Conservation (phyloP, 2,888 invertebrate genomes). For the Drosophila mayaguana region DNA sequence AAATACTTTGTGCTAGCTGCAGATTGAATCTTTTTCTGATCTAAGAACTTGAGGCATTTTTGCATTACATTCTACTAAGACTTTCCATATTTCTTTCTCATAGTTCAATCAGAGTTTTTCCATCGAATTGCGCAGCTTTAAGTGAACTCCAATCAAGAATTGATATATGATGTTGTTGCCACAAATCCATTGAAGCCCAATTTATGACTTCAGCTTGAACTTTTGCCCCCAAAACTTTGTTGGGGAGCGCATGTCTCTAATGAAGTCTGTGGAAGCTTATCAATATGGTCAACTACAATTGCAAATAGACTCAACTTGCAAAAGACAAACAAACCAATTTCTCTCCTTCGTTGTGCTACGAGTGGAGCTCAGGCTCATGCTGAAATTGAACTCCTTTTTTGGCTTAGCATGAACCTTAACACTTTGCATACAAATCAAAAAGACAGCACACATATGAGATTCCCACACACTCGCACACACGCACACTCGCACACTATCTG, state of each 20-base stretch:
- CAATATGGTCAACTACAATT: conserved; percentile 74
- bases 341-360: conserved; percentile 27
- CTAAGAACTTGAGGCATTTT: too few species aligned
- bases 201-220: conserved; percentile 41
- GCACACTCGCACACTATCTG: conserved; percentile 41
- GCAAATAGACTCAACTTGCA: conserved; percentile 57
- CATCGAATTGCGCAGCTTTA: conserved; percentile 1
- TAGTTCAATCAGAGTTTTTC: neutral
- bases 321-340: conserved; percentile 65
- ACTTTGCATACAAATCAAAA: conserved; percentile 79
- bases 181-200: conserved; percentile 46
- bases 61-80: neutral
- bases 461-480: conserved; percentile 17
- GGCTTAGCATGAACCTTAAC: conserved; percentile 64
- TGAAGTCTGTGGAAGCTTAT: conserved; percentile 69
- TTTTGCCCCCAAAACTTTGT: conserved; percentile 46
- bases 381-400: conserved; percentile 71
- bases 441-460: conserved; percentile 48
- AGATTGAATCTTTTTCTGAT: too few species aligned
- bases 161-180: conserved; percentile 20
- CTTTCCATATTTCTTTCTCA: neutral
- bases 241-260: conserved; percentile 49
- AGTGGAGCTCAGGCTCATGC: conserved; percentile 21
- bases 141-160: neutral
- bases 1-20: too few species aligned